Evolutionary conservation across 2,888 invertebrate genomes (phyloP), one percentile per base, ranked within the genome.

Genomic region (Ischnus inquisitorius): DNA sequence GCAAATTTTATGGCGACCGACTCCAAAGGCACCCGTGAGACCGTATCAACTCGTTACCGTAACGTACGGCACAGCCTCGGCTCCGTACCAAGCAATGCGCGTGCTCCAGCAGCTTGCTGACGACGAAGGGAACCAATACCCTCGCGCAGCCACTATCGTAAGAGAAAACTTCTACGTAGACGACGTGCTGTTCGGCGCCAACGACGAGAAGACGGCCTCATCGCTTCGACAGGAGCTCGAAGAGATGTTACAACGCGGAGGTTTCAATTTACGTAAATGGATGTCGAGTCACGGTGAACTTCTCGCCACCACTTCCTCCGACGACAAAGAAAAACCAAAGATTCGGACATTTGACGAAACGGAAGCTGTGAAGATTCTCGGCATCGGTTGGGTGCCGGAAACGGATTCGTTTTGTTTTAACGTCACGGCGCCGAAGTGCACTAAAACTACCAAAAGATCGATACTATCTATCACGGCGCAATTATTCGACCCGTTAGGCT

Each of bases 81-180:
- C 48, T n/a, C 48, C 48, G 1, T 48, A n/a, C 48, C 14, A 14
- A 2, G 48, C 48, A 1, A 48, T 48, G 16, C 48, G 48, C 14
- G 48, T 48, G 5, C 3, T 48, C 14, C 12, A 34, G 4, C 34
- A 34, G 4, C 4, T 34, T 2, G 48, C 48, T 5, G 48, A 48
- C 3, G 48, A 48, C 2, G 48, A 48, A 14, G 48, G 4, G 14
- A 14, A 12, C 0, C 14, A 14, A 14, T 65, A 34, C 34, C 60
- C 60, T 1, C 10, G 19, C 12, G 79, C 76, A 12, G 69, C 86
- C 0, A 14, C 62, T 19, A 82, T 67, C 8, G 6, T 89, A 10
- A 8, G 34, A 4, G 48, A 81, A 4, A 85, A 90, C 39, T 83
- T 87, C 41, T 90, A 90, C 48, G 86, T 90, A 5, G 76, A 83